Evolutionary conservation across 2,113 vertebrate genomes (phyloP), one percentile per base, ranked within the genome.

Genomic region (Nothobranchius kuhntae): DNA sequence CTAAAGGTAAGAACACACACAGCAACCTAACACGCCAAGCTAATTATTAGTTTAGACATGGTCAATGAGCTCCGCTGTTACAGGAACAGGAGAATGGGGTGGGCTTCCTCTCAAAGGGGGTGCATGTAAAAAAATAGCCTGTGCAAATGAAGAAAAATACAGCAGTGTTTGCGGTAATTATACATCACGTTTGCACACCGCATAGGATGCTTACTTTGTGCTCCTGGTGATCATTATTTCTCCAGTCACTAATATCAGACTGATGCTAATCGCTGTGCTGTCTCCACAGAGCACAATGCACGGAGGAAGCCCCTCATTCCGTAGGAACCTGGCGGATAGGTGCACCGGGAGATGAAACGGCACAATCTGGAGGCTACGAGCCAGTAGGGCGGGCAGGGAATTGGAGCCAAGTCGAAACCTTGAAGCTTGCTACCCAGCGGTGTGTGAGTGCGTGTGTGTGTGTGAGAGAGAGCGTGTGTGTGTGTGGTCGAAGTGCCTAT

Each of bases 401-500:
- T 75, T 67, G 73, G 80, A 75, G 75, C 66, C 55, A 76, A 71
- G 59, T 72, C 69, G 54, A 82, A 58, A 76, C 62, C 62, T 45
- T 38, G 4, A 71, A 56, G 78, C 71, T 73, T 82, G 70, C 72
- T 63, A 53, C 60, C 75, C 48, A 50, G 13, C 30, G 30, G 57
- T 17, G 68, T 15, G 59, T 50, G 60, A 35, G 38, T 13, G 66
- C 21, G 57, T 17, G 68, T 15, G 59, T 50, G 60, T 44, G 38
- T 13, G 66, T 26, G 30, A 30, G 30, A 30, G 30, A 30, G 30
- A 30, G 30, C 21, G 76, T n/a, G 61, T 59, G 68, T 42, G 65
- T 55, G 75, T 52, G 81, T 63, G 71, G 26, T 54, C 21, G 36
- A 79, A 75, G 87, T 81, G 87, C 84, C 89, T 80, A 93, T 93